Percentiles rank a stretch among this genome's conserved stretches.
phyloP scores from a whole-genome alignment of 2,113 vertebrate species.

The Marcusenius ussheri region DNA sequence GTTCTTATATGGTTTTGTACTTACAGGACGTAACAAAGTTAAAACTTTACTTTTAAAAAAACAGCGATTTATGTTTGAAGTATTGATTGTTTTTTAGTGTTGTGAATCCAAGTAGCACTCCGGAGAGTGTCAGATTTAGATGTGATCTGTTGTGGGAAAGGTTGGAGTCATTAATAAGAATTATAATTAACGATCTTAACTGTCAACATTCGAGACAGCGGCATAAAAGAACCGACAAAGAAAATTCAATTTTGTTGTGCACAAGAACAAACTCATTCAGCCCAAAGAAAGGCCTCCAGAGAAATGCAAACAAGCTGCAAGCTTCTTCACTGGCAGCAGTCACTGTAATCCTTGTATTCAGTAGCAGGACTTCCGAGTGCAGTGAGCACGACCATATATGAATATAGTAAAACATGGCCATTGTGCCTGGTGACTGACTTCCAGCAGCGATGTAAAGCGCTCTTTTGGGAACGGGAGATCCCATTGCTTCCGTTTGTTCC shows the following conservation, averaged over 20 bases:
- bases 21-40: not conserved
- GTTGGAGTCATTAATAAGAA: not conserved
- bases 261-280: not conserved
- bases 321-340: not conserved
- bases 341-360: not conserved
- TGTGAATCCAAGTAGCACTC: not conserved
- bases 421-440: not conserved
- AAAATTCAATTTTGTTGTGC: not conserved
- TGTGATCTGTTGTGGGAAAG: not conserved
- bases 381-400: not conserved
- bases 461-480: not conserved
- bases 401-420: not conserved
- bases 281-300: not conserved
- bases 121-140: not conserved
- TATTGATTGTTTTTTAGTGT: not conserved
- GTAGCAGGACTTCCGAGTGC: not conserved
- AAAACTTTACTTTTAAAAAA: not conserved
- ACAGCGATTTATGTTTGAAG: not conserved
- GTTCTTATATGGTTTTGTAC: not conserved
- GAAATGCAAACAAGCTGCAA: not conserved
- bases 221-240: not conserved
- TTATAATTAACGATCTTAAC: not conserved
- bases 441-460: not conserved
- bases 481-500: not conserved
- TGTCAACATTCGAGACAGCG: not conserved